Evolutionary conservation across 2,888 invertebrate genomes (phyloP), one percentile per base, ranked within the genome.

Genomic region (Criorhina ranunculi): DNA sequence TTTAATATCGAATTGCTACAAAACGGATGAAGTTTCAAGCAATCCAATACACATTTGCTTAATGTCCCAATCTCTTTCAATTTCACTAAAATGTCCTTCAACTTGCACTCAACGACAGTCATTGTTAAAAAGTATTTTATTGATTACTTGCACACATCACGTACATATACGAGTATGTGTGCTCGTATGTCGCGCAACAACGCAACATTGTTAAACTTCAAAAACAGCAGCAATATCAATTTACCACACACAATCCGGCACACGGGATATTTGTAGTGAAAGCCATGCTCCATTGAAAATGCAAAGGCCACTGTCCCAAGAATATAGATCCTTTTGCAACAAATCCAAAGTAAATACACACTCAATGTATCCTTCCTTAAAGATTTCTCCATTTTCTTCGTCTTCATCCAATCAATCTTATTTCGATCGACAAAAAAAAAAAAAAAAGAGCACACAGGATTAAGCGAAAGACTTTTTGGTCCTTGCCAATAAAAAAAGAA

Each of bases 381-480:
- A 64, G 57, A 73, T 44, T 46, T 66, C 44, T n/a, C 40, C 11
- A 49, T 24, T 40, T 53, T 67, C 33, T 33, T 40, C 67, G 24
- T 24, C 24, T 53, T 62, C 29, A 67, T 57, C 59, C 83, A 83
- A 83, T 83, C 83, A 79, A 83, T 83, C 83, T 83, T 83, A 79
- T 73, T 83, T 79, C 79, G 73, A 79, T 73, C 62, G 67, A 69
- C n/a, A n/a, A 81, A 59, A 35, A 62, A 46, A 55, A 42, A 31
- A 17, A 12, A 64, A 55, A 75, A 57, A 51, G 78, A 78, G 72
- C 66, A 57, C 70, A 57, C 64, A 73, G 73, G 73, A 83, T 83
- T 83, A 79, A 83, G 55, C 42, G 73, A 83, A 83, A 15, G 79
- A 79, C 79, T 69, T 79, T 79, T 83, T 75, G 73, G 79, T 83